A percentile compares a stretch with the other conserved stretches of the same genome.
phyloP scores from a whole-genome alignment of 2,888 invertebrate genomes.

The Cinara cedri region DNA sequence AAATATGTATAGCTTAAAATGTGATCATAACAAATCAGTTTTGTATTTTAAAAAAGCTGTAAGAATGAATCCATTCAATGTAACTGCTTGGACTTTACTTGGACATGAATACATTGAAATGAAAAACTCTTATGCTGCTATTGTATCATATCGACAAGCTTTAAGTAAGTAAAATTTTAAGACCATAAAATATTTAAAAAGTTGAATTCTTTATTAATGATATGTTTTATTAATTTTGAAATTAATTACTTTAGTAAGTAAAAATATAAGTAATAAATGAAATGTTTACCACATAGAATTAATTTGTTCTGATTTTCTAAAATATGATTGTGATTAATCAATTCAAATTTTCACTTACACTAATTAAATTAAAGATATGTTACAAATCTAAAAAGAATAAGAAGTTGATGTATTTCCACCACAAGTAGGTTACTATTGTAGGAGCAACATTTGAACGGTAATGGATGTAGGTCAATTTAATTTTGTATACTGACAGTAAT shows the following conservation, averaged over 20 bases:
- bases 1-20: slow-evolving; percentile 93
- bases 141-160: slow-evolving; percentile 95
- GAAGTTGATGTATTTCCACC: no score
- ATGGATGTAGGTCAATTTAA: no score
- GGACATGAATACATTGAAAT: slow-evolving; percentile 99
- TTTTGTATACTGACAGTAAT: no score
- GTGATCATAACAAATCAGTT: slow-evolving; percentile 96
- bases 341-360: background rate
- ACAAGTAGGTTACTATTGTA: no score
- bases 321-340: background rate
- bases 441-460: no score
- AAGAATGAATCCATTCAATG: slow-evolving; percentile 89
- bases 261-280: background rate
- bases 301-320: background rate
- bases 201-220: no score
- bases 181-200: background rate
- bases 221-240: no score
- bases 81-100: slow-evolving; percentile 97
- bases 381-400: background rate
- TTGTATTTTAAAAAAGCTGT: slow-evolving; percentile 94
- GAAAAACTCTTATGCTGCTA: slow-evolving; percentile 98
- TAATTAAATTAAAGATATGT: background rate
- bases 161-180: slow-evolving; percentile 71
- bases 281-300: background rate
- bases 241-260: no score